Percentiles rank a stretch among this genome's conserved stretches.
These are phyloP conservation scores for Netelia fuscicornis DNA, from an alignment of 2,888 invertebrate genomes.

Conservation along the genomic window DNA sequence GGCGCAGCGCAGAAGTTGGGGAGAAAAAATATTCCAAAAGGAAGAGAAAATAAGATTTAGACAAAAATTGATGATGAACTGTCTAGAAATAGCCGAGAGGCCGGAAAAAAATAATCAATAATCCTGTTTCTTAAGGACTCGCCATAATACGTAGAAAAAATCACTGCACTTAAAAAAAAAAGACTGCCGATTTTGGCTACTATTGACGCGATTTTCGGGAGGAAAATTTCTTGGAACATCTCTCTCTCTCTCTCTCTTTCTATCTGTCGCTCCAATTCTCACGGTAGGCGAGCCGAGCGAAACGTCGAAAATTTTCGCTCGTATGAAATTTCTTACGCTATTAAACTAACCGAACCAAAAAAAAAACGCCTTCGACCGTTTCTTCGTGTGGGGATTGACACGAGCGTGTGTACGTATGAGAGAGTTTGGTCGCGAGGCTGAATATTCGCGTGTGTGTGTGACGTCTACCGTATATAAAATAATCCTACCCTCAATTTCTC, in stretches of 20 bases:
- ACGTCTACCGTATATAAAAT: constrained; percentile 28
- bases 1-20: too few species aligned
- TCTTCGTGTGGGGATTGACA: neutral
- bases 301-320: constrained; percentile 19
- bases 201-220: constrained; percentile 9
- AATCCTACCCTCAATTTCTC: constrained; percentile 18
- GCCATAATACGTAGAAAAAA: too few species aligned
- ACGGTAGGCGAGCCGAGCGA: neutral
- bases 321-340: constrained; percentile 4
- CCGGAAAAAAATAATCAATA: too few species aligned
- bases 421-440: constrained; percentile 51
- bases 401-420: constrained; percentile 36
- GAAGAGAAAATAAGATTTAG: too few species aligned
- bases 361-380: neutral
- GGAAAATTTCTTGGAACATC: neutral
- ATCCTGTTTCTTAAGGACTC: too few species aligned
- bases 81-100: too few species aligned
- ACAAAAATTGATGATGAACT: too few species aligned
- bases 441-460: constrained; percentile 44
- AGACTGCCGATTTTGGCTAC: neutral
- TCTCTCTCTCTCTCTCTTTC: neutral
- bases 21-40: too few species aligned
- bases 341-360: constrained; percentile 15
- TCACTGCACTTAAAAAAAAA: too few species aligned
- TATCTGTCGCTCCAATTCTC: neutral